Evolutionary conservation across 2,888 invertebrate species (phyloP), one percentile per base, ranked within the genome.

Genomic region (Leucoma salicis): DNA sequence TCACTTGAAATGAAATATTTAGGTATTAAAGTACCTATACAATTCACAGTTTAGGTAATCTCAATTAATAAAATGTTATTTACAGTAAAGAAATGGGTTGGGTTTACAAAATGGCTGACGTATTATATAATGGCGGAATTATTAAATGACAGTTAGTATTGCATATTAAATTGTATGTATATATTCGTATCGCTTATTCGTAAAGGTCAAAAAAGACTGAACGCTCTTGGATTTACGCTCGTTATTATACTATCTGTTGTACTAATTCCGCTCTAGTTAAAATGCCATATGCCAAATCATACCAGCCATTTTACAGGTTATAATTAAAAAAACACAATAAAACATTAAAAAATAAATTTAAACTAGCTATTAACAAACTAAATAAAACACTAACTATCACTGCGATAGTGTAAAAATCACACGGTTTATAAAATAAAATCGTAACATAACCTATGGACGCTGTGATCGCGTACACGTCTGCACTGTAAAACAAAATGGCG

Each of bases 381-480:
- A 82, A 49, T 73, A 82, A 56, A 63, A 83, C 56, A 75, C 81
- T 75, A 70, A 76, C 65, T 78, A 87, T 75, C 79, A 85, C 80
- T 76, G 83, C 76, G 58, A 79, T 60, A 52, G 85, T 82, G 72
- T 83, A 82, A 32, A 71, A 51, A 76, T 87, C 82, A 72, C 80
- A 82, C 70, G 79, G 82, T 71, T 82, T 85, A 41, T 55, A 64
- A 58, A 75, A 71, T 65, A 85, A 68, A 64, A 85, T 64, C 33
- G 71, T 46, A 54, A 77, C 66, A 61, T 68, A 76, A 46, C 73
- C 72, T 45, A 82, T 46, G 51, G 75, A 65, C 49, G 70, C 61
- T 43, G 67, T 52, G 31, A 76, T 42, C 8, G 65, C 57, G 51
- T 53, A 60, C 57, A 67, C 66, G 51, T 74, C 71, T 38, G 53